Base-by-base conservation (phyloP, 2,113 vertebrate species). In the Odocoileus hemionus region DNA sequence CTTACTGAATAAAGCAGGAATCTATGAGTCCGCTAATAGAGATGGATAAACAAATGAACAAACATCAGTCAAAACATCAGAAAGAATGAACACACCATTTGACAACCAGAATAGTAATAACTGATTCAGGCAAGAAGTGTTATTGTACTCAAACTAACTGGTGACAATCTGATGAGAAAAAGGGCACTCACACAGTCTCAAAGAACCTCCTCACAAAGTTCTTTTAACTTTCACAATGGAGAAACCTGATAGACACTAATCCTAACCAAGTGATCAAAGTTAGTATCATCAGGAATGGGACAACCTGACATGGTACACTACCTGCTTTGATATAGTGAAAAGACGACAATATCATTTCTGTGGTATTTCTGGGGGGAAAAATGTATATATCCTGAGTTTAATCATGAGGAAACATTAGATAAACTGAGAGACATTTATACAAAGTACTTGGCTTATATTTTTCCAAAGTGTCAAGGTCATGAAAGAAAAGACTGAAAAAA, bases 211-310 rank as follows among this genome's bases (percentile, higher is more conserved):
- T 89, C 83, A 64, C 8, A 36, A 85, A 64, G 23, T 33, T 60
- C 43, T 54, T 82, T 50, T 47, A 78, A 47, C 55, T 89, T 67
- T 93, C 82, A 89, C 43, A 93, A 14, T 30, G 11, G 33, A 61
- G 47, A 93, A 86, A 74, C 16, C 3, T 64, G 19, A 33, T 39
- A 86, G 55, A 57, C 58, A 86, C 43, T 33, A n/a, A 80, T 43
- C 82, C 52, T 84, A 52, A 85, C 19, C 94, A 87, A 95, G n/a
- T 36, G 61, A 74, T 64, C 90, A n/a, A 95, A 94, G 30, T 88
- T 47, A 64, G 55, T 7, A 52, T 64, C 4, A 45, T 21, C 54
- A 90, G 52, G 43, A 74, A 90, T 33, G 61, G 78, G 28, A 70
- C 89, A 70, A 16, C 55, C 1, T 83, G 74, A 61, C 80, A 90